phyloP scores from a whole-genome alignment of 2,888 invertebrate genomes.

The Diarsia brunnea region DNA sequence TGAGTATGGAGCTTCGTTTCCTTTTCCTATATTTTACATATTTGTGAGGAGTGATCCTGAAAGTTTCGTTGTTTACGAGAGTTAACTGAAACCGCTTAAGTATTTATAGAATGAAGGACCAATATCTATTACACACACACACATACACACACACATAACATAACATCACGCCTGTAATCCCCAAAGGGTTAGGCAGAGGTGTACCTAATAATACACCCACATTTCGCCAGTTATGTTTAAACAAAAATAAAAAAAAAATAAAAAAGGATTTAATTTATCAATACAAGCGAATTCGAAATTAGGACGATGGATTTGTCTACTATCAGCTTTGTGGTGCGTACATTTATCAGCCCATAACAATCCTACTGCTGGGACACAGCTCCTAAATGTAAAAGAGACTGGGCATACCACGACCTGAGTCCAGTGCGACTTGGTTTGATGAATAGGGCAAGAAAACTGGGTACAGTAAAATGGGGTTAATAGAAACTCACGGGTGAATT shows the following conservation, averaged over 20 bases:
- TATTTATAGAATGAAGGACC: not conserved
- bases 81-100: not conserved
- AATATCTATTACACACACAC: too few species aligned
- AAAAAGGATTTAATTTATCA: too few species aligned
- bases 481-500: too few species aligned
- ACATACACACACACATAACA: too few species aligned
- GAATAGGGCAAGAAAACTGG: not conserved
- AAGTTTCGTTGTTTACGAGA: not conserved
- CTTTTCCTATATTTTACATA: slow-evolving; percentile 1
- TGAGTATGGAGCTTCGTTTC: slow-evolving; percentile 19
- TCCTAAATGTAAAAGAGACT: not conserved
- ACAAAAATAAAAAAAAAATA: too few species aligned
- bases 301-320: not conserved
- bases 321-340: not conserved
- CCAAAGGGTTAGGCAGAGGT: too few species aligned
- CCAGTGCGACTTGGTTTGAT: not conserved
- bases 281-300: not conserved
- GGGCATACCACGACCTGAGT: not conserved
- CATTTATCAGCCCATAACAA: not conserved
- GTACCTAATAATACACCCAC: too few species aligned
- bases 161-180: too few species aligned
- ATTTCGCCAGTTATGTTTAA: too few species aligned
- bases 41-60: not conserved
- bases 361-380: not conserved
- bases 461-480: too few species aligned